Base-by-base conservation (phyloP, 2,113 vertebrate species). In the Synodontis membranacea region DNA sequence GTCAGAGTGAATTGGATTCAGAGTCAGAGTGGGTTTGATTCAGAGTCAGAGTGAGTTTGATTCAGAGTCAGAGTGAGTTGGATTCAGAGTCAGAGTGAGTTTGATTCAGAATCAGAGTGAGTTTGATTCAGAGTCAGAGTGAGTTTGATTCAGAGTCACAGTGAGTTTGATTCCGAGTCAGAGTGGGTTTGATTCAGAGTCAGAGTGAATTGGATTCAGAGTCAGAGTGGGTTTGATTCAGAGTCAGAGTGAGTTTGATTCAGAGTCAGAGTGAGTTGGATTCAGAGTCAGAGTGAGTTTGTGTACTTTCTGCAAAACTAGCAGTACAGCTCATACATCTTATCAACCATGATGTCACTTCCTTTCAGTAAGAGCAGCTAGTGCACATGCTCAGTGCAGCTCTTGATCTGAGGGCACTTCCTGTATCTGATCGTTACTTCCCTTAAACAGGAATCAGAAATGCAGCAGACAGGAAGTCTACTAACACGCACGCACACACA, bases 381-480 rank as follows among this genome's bases (percentile, higher is more conserved):
- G 19, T 82, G 84, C 78, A 78, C 84, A 78, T 39, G 58, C 70
- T 82, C 80, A 86, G 87, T 58, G 68, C 56, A 48, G 17, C 74
- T 58, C 72, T 68, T 62, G 56, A 52, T 60, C n/a, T 68, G 76
- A 68, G 46, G 4, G 8, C 79, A 66, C 83, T 88, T 88, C 87
- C 83, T 82, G 78, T 85, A 58, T 88, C 78, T 46, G 78, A 52
- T 80, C 23, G 46, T 72, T 84, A 37, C 48, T 70, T 84, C 64
- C 50, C 21, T 84, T 15, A 19, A 60, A 44, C 52, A 81, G 54
- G 56, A 81, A 81, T 60, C 52, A 81, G 39, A 81, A 7, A 81
- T 42, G 11, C 54, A 81, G 79, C 31, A 58, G 54, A 60, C 52
- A 81, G 62, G 62, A 66, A 70, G 62, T 46, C 23, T 31, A 60